Base-by-base conservation (phyloP, 2,797 vertebrate species). In the Accipiter minullus region DNA sequence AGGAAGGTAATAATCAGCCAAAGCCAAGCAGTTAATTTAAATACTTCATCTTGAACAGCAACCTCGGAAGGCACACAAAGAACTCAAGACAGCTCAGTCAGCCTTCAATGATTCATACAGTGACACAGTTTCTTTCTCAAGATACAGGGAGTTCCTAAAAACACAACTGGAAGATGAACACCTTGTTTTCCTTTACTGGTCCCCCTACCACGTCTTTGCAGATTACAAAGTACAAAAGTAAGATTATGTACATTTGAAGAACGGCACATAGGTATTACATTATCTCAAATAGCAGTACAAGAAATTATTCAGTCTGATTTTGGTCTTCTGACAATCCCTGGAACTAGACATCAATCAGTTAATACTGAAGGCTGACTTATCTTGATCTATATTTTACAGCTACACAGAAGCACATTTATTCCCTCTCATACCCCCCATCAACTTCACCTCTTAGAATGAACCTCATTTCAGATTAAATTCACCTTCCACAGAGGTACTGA, bases 41-140 rank as follows among this genome's bases (percentile, higher is more conserved):
- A 91, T 76, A 92, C 34, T 83, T 89, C 42, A 93, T 86, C 92
- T 89, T 80, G 50, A 96, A 72, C 16, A 91, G 84, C 80, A 85
- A 77, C 56, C 89, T 96, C 74, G 42, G 91, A 96, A 97, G 95
- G 93, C 93, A 97, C 94, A 94, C 67, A 76, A n/a, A 93, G 75
- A 92, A 80, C 45, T 88, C 47, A 26, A 42, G 62, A 90, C 73
- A 84, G 71, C 80, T 94, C 86, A 84, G 66, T 13, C 81, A 80
- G 89, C 95, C 92, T 96, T 69, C 93, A 72, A 1, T 29, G 44
- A 89, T 44, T 80, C 81, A 31, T 10, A 81, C 14, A 86, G 9
- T 4, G 3, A 76, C 29, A 92, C 2, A 27, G 47, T 29, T 91
- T 55, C 69, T 29, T 84, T 71, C 40, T 60, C 11, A 60, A 53